A percentile compares a stretch with the other conserved stretches of the same genome.
phyloP scores from a whole-genome alignment of 2,797 vertebrate genomes.

The Onychomys arenicola region DNA sequence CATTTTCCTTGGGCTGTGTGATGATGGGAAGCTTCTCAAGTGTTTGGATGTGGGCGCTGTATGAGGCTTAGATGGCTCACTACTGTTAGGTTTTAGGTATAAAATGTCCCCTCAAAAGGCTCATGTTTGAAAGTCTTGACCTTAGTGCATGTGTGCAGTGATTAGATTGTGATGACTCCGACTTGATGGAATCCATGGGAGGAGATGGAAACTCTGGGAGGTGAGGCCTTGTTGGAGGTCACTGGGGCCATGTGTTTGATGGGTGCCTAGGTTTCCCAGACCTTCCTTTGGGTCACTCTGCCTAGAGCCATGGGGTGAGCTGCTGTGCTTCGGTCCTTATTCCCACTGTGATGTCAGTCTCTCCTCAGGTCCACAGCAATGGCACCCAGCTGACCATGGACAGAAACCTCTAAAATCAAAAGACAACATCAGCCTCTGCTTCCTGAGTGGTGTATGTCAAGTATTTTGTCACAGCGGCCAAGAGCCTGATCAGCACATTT shows the following conservation, averaged over 20 bases:
- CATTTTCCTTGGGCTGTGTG: background rate
- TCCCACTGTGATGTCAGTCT: background rate
- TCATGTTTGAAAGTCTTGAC: background rate
- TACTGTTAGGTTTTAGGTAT: background rate
- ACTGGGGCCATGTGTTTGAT: background rate
- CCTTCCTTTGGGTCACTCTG: background rate
- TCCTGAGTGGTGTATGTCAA: no score
- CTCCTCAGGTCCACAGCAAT: background rate
- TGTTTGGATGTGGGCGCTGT: background rate
- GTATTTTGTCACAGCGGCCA: background rate
- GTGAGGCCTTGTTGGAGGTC: background rate
- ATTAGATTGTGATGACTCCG: background rate
- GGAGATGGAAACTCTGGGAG: background rate
- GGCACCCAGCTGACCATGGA: background rate
- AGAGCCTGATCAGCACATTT: background rate
- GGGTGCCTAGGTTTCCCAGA: background rate
- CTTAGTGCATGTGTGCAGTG: background rate
- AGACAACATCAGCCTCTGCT: no score
- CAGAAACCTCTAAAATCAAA: background rate
- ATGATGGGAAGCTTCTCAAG: background rate
- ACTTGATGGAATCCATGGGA: background rate
- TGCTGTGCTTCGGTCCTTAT: background rate
- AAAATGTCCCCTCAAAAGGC: background rate
- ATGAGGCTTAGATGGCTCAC: background rate
- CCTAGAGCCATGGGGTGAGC: background rate